These are phyloP conservation scores for Meganola albula DNA, from an alignment of 2,888 invertebrate genomes.

Conservation along the genomic window DNA sequence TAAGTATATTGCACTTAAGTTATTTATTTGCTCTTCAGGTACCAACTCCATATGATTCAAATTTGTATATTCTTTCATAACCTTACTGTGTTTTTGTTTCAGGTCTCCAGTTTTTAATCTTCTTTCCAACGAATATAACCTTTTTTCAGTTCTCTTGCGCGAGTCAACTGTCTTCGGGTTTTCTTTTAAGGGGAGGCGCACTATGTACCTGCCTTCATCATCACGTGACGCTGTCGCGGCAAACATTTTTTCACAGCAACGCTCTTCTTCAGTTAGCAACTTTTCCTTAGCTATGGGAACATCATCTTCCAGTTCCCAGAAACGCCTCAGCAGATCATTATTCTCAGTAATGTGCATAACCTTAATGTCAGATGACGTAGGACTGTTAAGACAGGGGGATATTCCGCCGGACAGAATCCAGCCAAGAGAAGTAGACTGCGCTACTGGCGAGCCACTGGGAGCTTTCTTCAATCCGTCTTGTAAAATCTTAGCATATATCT, in stretches of 20 bases:
- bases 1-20: not conserved
- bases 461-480: too few relatives aligned
- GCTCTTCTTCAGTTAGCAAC: conserved; percentile 12
- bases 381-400: too few relatives aligned
- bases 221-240: conserved; percentile 7
- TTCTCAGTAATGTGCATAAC: conserved; percentile 14
- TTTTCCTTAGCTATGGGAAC: conserved; percentile 12
- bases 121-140: conserved; percentile 14
- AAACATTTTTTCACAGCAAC: conserved; percentile 20
- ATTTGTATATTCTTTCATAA: too few relatives aligned
- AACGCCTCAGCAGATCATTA: conserved; percentile 18
- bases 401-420: conserved; percentile 21
- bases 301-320: conserved; percentile 26
- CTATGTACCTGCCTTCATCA: conserved; percentile 18
- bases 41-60: conserved; percentile 20
- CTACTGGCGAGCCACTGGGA: too few relatives aligned
- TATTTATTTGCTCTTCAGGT: conserved; percentile 15
- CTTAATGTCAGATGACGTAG: too few relatives aligned
- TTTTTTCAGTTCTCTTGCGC: conserved; percentile 18
- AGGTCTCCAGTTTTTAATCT: too few relatives aligned
- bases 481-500: too few relatives aligned
- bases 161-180: conserved; percentile 15
- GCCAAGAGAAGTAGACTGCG: too few relatives aligned
- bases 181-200: conserved; percentile 19
- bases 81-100: conserved; percentile 18